A percentile compares a stretch with the other conserved stretches of the same genome.
Conservation (phyloP, 2,797 vertebrate genomes). For the Thamnophis elegans region DNA sequence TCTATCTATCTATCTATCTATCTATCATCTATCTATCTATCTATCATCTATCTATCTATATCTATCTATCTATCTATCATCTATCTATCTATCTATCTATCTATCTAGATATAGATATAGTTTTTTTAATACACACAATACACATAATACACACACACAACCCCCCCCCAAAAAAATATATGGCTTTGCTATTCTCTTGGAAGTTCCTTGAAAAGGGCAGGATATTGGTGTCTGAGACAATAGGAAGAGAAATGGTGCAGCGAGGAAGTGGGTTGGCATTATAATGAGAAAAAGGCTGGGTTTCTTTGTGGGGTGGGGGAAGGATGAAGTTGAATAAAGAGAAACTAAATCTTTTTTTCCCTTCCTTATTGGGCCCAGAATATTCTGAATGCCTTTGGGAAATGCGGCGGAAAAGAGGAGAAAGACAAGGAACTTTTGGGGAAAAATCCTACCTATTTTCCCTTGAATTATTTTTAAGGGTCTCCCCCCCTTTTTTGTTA, state of each 20-base stretch:
- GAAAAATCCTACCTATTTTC: not conserved
- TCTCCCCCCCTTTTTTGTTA: not conserved
- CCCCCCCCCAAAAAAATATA: no score
- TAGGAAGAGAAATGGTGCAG: conserved; percentile 74
- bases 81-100: no score
- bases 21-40: no score
- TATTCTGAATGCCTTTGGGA: no score
- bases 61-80: no score
- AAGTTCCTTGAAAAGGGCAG: conserved; percentile 75
- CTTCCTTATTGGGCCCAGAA: no score
- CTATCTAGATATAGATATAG: no score
- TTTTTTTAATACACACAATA: no score
- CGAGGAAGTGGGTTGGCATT: conserved; percentile 66
- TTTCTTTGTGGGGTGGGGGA: conserved; percentile 53
- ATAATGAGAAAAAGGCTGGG: conserved; percentile 68
- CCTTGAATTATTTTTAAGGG: not conserved
- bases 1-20: no score
- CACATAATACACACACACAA: no score
- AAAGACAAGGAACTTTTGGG: not conserved
- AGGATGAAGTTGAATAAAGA: conserved; percentile 33
- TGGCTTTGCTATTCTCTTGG: conserved; percentile 60
- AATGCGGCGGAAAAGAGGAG: no score
- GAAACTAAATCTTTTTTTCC: not conserved
- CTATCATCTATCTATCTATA: no score
- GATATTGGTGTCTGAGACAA: conserved; percentile 75